A percentile compares a stretch with the other conserved stretches of the same genome.
Conservation (phyloP, 2,888 invertebrate species). For the Drosophila fungiperda region DNA sequence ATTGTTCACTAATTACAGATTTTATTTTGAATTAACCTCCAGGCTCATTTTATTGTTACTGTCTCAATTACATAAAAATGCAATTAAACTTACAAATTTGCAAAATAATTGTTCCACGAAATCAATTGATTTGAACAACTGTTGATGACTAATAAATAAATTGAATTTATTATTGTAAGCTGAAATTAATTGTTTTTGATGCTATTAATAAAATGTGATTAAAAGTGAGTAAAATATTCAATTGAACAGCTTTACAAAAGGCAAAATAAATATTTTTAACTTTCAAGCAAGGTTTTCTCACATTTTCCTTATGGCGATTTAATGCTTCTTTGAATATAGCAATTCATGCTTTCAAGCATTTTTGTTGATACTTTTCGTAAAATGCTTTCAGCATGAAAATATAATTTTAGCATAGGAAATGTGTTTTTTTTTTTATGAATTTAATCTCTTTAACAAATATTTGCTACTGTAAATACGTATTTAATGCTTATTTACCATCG, state of each 20-base stretch:
- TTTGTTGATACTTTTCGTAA: background rate
- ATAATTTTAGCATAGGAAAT: rapidly evolving
- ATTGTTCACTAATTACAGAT: constrained; percentile 4
- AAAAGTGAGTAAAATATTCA: constrained; percentile 10
- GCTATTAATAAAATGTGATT: constrained; percentile 18
- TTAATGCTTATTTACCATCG: constrained; percentile 16
- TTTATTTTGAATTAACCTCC: background rate
- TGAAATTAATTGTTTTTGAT: constrained; percentile 15
- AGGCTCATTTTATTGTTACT: background rate
- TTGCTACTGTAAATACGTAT: background rate
- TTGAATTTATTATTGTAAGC: constrained; percentile 9
- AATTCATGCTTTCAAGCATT: background rate
- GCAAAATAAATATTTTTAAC: constrained; percentile 31
- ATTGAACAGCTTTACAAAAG: constrained; percentile 11
- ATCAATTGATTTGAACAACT: constrained; percentile 19
- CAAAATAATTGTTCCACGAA: background rate
- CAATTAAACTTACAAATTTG: background rate
- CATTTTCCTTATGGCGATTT: background rate
- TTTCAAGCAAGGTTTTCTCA: background rate
- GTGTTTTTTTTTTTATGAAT: background rate
- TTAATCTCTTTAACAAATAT: background rate
- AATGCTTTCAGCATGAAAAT: background rate
- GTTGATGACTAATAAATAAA: constrained; percentile 11
- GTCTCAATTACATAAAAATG: background rate
- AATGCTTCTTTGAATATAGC: background rate